Conservation (phyloP, 1,140 invertebrate species). For the Pseudomyrmex concolor region DNA sequence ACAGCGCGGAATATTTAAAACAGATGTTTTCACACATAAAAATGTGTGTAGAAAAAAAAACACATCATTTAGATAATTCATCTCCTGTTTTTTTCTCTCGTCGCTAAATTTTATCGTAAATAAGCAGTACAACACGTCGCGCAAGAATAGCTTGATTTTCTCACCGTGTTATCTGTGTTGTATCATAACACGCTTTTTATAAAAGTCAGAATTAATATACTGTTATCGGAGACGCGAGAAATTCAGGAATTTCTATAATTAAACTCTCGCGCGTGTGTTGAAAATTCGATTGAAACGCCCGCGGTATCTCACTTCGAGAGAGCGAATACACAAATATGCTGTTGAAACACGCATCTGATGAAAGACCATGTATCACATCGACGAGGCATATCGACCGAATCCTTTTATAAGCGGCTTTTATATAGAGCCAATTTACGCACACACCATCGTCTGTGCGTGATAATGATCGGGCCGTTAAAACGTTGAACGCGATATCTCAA, state of each 20-base stretch:
- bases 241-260: constrained; percentile 44
- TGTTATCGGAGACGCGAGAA: constrained; percentile 6
- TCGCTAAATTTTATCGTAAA: background rate
- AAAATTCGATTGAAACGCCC: constrained; percentile 21
- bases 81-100: background rate
- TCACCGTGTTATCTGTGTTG: background rate
- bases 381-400: background rate
- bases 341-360: constrained; percentile 35
- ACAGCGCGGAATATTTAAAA: background rate
- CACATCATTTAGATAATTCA: background rate
- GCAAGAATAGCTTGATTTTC: background rate
- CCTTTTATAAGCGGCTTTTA: constrained; percentile 39
- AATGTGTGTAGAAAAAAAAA: background rate
- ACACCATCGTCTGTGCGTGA: background rate
- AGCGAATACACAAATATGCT: constrained; percentile 1
- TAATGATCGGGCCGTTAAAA: constrained; percentile 40
- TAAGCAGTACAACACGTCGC: background rate
- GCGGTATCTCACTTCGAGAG: background rate
- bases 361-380: constrained; percentile 29
- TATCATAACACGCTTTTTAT: constrained; percentile 21
- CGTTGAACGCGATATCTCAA: constrained; percentile 5
- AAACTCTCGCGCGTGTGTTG: constrained; percentile 11
- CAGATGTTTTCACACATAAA: background rate
- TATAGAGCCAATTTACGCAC: constrained; percentile 35
- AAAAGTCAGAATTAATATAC: background rate